Conservation (phyloP, 2,113 vertebrate genomes). For the Chloropsis cyanopogon region DNA sequence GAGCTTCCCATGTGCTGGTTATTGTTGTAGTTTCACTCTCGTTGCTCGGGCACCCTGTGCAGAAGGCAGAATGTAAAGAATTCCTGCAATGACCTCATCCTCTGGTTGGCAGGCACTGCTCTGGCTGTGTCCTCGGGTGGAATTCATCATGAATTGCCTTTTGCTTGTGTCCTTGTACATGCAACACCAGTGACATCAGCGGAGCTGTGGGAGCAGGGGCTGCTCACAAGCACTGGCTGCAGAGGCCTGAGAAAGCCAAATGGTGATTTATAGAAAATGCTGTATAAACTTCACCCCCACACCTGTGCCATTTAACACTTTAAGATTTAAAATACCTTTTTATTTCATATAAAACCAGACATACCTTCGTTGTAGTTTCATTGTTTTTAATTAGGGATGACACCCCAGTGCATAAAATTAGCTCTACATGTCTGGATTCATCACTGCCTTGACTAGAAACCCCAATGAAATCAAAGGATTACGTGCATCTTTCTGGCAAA, state of each 20-base stretch:
- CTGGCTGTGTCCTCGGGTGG: not conserved
- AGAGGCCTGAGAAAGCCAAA: not conserved
- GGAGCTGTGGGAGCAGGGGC: not conserved
- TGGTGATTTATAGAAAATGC: not conserved
- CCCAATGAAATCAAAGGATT: not conserved
- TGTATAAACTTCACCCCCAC: not conserved
- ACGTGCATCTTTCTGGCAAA: not conserved
- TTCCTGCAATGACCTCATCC: slow-evolving; percentile 8
- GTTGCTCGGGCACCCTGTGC: not conserved
- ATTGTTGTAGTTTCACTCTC: not conserved
- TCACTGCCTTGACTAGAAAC: not conserved
- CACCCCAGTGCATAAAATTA: not conserved
- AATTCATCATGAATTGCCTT: slow-evolving; percentile 1
- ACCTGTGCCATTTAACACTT: not conserved
- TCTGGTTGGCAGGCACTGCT: not conserved
- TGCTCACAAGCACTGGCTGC: not conserved
- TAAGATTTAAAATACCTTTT: not conserved
- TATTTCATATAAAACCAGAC: not conserved
- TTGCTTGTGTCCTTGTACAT: not conserved
- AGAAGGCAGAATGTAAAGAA: slow-evolving; percentile 38
- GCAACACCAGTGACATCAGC: not conserved
- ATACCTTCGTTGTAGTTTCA: not conserved
- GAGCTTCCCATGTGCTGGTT: not conserved
- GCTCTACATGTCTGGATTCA: not conserved
- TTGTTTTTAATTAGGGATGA: not conserved